Percentiles rank a stretch among this genome's conserved stretches.
These are phyloP conservation scores for Cirrhinus mrigala DNA, from an alignment of 2,797 vertebrate genomes.

Conservation along the genomic window DNA sequence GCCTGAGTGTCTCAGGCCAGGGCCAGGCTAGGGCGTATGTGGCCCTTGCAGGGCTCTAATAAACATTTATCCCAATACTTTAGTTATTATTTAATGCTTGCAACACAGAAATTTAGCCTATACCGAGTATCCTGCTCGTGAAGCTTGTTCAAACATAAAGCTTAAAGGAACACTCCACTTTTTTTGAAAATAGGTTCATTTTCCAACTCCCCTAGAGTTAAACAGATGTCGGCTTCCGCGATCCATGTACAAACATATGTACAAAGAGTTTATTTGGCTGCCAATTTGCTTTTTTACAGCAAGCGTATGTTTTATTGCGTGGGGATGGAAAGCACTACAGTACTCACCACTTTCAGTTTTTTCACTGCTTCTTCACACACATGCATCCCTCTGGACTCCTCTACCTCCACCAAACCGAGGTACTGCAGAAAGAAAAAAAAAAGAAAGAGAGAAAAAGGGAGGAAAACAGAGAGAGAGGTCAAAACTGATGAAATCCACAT, in stretches of 20 bases:
- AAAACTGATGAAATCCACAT: conserved; percentile 5
- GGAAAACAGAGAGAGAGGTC: background rate
- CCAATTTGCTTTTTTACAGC: background rate
- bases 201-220: too few relatives aligned
- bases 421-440: conserved; percentile 75
- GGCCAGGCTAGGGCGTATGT: too few relatives aligned
- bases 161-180: too few relatives aligned
- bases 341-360: conserved; percentile 90
- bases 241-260: background rate
- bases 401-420: conserved; percentile 90
- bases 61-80: too few relatives aligned
- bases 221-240: too few relatives aligned
- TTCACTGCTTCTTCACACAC: conserved; percentile 94
- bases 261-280: background rate
- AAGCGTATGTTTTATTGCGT: background rate
- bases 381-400: conserved; percentile 93
- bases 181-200: too few relatives aligned
- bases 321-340: background rate
- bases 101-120: too few relatives aligned
- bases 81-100: too few relatives aligned
- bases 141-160: too few relatives aligned
- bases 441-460: background rate
- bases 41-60: too few relatives aligned
- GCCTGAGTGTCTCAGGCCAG: too few relatives aligned
- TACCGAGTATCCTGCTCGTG: too few relatives aligned